phyloP scores from a whole-genome alignment of 92 coral and sea anemone species.

The Epizoanthus stellaris region DNA sequence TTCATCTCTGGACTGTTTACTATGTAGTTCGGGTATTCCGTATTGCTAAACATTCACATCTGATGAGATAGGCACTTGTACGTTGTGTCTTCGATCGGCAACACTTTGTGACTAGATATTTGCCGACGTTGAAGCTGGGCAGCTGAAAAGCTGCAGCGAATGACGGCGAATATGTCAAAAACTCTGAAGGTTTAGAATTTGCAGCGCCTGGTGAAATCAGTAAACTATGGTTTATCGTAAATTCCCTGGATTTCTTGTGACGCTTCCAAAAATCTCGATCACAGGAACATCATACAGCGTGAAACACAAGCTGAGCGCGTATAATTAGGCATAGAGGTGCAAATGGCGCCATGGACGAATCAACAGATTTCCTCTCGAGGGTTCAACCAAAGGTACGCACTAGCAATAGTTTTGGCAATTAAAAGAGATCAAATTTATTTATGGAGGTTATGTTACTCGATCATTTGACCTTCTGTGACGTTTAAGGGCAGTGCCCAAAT shows the following conservation, averaged over 20 bases:
- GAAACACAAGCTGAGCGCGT: neutral
- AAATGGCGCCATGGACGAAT: neutral
- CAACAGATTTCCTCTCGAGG: neutral
- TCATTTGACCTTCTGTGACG: conserved; percentile 11
- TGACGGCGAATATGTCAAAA: no score
- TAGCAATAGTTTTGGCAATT: neutral
- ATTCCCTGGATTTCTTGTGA: neutral
- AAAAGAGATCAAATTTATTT: neutral
- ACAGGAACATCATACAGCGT: neutral
- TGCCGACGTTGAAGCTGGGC: neutral
- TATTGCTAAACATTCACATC: neutral
- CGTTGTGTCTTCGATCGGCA: neutral
- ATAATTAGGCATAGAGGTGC: neutral
- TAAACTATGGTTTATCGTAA: neutral
- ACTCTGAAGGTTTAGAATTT: neutral
- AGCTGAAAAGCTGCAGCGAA: neutral
- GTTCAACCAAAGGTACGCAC: neutral
- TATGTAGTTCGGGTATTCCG: no score
- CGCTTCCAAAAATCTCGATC: neutral
- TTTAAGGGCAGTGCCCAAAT: neutral
- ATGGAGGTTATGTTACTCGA: neutral
- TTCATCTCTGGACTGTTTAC: neutral
- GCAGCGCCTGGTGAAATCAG: neutral
- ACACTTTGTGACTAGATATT: neutral
- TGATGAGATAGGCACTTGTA: neutral